Percentiles rank a stretch among this genome's conserved stretches.
These are phyloP conservation scores for Crossaster papposus DNA, from an alignment of 53 echinoderm and acorn worm genomes.

Conservation along the genomic window DNA sequence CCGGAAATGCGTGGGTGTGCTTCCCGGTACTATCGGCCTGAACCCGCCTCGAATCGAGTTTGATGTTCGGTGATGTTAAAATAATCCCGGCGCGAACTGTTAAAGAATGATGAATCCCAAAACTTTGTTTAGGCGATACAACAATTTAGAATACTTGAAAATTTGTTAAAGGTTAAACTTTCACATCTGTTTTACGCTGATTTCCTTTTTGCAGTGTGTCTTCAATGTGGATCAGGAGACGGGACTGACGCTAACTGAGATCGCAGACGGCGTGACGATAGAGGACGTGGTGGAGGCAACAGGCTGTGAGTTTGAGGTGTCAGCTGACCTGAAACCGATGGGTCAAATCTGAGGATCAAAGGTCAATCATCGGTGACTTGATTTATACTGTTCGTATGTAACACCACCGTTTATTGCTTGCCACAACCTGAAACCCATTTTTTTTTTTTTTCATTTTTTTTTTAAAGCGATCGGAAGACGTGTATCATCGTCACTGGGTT, in stretches of 20 bases:
- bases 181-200: too few species aligned
- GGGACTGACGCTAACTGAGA: slow-evolving; percentile 81
- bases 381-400: neutral
- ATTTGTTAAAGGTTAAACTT: too few species aligned
- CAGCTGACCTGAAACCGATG: slow-evolving; percentile 91
- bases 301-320: slow-evolving; percentile 78
- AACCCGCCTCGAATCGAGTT: too few species aligned
- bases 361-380: neutral
- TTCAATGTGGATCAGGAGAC: slow-evolving; percentile 90
- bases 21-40: too few species aligned
- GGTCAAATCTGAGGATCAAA: slow-evolving; percentile 73
- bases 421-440: neutral
- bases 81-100: too few species aligned
- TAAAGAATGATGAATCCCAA: too few species aligned
- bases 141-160: too few species aligned
- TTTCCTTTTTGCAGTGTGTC: slow-evolving; percentile 72
- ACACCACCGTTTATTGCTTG: neutral
- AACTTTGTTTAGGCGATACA: too few species aligned
- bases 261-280: slow-evolving; percentile 87
- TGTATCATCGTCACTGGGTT: too few species aligned
- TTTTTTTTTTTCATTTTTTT: too few species aligned
- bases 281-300: slow-evolving; percentile 88
- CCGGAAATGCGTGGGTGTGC: too few species aligned
- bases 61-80: too few species aligned
- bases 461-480: neutral